phyloP scores from a whole-genome alignment of 2,888 invertebrate genomes.

The Boloria euphrosyne region DNA sequence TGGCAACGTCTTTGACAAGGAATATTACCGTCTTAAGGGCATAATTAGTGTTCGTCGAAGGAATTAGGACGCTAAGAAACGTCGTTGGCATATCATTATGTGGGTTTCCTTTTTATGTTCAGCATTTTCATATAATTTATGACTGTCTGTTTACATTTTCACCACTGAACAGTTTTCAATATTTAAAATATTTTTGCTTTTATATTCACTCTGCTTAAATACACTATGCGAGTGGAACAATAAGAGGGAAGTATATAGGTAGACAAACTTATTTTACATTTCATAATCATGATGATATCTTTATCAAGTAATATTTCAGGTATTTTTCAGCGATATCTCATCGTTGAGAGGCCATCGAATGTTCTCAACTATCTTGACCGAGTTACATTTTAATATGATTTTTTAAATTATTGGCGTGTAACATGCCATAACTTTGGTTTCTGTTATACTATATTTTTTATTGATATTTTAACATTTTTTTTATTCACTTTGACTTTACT shows the following conservation, averaged over 20 bases:
- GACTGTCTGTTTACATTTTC: no score
- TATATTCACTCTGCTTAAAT: no score
- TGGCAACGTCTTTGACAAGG: slow-evolving; percentile 26
- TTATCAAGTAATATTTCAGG: not conserved
- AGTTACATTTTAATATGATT: slow-evolving; percentile 10
- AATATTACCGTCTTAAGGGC: slow-evolving; percentile 23
- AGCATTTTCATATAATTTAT: no score
- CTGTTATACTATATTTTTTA: not conserved
- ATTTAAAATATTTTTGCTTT: no score
- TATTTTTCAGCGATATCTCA: slow-evolving; percentile 10
- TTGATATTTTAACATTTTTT: not conserved
- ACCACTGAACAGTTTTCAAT: no score
- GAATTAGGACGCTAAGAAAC: slow-evolving; percentile 25
- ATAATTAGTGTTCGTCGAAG: slow-evolving; percentile 25
- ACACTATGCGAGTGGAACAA: no score
- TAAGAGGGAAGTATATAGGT: not conserved
- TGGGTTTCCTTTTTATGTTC: slow-evolving; percentile 1
- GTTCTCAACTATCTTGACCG: slow-evolving; percentile 15
- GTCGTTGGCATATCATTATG: slow-evolving; percentile 15
- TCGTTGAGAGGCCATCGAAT: slow-evolving; percentile 7
- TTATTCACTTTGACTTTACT: no score
- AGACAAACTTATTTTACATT: slow-evolving; percentile 3
- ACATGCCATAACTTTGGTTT: not conserved
- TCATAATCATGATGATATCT: not conserved
- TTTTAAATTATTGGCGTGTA: slow-evolving; percentile 2